Conservation (phyloP, 2,113 vertebrate species). For the Bufo bufo region DNA sequence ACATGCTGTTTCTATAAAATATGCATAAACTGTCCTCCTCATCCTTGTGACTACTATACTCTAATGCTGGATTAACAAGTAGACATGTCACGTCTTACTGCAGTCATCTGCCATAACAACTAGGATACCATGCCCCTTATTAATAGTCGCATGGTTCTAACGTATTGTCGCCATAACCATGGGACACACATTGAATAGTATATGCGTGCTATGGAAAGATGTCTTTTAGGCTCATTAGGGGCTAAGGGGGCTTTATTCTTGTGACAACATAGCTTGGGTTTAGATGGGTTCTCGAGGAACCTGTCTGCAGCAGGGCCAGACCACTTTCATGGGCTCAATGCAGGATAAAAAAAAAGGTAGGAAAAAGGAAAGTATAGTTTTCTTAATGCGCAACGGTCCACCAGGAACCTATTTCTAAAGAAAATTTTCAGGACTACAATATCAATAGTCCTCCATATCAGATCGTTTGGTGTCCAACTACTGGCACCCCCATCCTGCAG, state of each 20-base stretch:
- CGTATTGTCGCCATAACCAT: neutral
- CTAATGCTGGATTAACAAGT: slow-evolving; percentile 26
- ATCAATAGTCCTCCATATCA: neutral
- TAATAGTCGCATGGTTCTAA: neutral
- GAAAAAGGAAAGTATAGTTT: too few relatives aligned
- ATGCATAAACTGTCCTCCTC: slow-evolving; percentile 13
- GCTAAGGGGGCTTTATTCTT: neutral
- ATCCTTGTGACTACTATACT: slow-evolving; percentile 6
- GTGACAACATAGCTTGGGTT: too few relatives aligned
- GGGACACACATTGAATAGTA: neutral
- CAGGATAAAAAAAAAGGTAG: neutral
- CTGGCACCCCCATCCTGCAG: too few relatives aligned
- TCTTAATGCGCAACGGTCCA: too few relatives aligned
- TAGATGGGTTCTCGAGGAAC: too few relatives aligned
- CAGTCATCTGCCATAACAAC: neutral
- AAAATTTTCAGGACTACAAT: neutral
- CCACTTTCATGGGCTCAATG: neutral
- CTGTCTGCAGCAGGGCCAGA: too few relatives aligned
- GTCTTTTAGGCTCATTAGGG: neutral
- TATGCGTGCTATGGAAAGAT: neutral
- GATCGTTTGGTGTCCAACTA: too few relatives aligned
- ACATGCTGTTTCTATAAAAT: slow-evolving; percentile 35
- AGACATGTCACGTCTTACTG: neutral
- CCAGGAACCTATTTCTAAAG: neutral
- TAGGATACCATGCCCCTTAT: neutral